Base-by-base conservation (phyloP, 1,140 invertebrate genomes). In the Episyrphus balteatus region DNA sequence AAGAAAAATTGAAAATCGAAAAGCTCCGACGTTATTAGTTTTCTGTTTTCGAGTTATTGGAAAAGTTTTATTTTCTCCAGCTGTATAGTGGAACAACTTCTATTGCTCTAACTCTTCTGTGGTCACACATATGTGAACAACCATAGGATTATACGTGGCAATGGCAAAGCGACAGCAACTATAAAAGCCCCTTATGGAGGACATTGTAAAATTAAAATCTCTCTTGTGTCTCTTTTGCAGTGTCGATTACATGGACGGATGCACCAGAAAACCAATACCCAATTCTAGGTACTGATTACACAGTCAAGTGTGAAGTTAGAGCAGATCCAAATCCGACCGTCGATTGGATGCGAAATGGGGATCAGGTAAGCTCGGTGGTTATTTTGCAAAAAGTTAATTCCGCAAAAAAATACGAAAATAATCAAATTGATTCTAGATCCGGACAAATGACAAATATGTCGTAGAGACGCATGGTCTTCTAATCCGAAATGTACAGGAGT, bases 181-280 rank as follows among this genome's bases (percentile, higher is more conserved):
- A 13, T n/a, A 37, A 37, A n/a, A 14, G 36, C 36, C 36, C 15
- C 15, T 37, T n/a, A 37, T 37, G 15, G 40, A 41, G 3, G 17
- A 18, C 13, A 41, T 41, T 13, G 21, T 26, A 26, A 26, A 18
- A 41, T 41, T 15, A 12, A 18, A 15, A 34, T 44, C 17, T 36
- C 14, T 44, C 47, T 33, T 40, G 46, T 18, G 34, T n/a, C 33
- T 30, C 13, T 39, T 57, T 73, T 75, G 53, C 66, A 91, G 88
- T 87, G 55, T 80, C 83, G 18, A 88, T 93, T 19, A 86, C 81
- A 40, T 93, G 83, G 79, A 78, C 78, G 17, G 82, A 92, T 64
- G 88, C 88, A 1, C 88, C 88, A n/a, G 71, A 73, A 53, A 81
- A 85, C 61, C 91, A 94, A 68, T 84, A 78, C 61, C 83, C 89